Base-by-base conservation (phyloP, 2,888 invertebrate species). In the Amblyjoppa fuscipennis region DNA sequence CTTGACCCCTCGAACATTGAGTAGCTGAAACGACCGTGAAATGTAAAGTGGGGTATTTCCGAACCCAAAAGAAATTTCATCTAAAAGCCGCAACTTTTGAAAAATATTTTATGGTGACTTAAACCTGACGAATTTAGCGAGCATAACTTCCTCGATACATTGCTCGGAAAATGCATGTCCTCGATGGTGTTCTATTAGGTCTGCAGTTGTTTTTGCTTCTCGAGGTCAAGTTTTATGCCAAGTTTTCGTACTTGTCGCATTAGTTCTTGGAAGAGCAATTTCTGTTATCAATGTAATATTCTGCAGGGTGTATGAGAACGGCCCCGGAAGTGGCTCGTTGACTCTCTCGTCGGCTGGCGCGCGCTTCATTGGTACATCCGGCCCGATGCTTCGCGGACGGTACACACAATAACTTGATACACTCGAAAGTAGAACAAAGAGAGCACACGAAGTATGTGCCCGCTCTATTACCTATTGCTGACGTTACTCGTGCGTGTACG, bases 311-410 rank as follows among this genome's bases (percentile, higher is more conserved):
- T 85, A 82, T 88, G 83, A 87, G 89, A 79, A 84, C 83, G 84
- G 83, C 92, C 92, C 93, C 93, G 94, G 93, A 94, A 93, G 92
- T 92, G 88, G 89, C 93, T 94, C 92, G 93, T 94, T 94, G 93
- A 93, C 93, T 91, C 59, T 49, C 91, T 92, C 89, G 89, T 90
- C 70, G 83, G 64, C 85, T 86, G 85, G 76, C 89, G 89, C 90
- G 90, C 88, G 88, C 91, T 91, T 93, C 92, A 94, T 94, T 93
- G 93, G 90, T 90, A 93, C 93, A 92, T 94, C 94, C 93, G 93
- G 93, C 89, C 90, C 89, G 89, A 89, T 89, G 90, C 90, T 86
- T 91, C 88, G 89, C 61, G 87, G 84, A 79, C 79, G 45, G 89
- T 90, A 91, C 89, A 91, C 90, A 90, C 90, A 91, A 91, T 92